phyloP scores from a whole-genome alignment of 2,888 invertebrate genomes.

The Galerucella nymphaeae region DNA sequence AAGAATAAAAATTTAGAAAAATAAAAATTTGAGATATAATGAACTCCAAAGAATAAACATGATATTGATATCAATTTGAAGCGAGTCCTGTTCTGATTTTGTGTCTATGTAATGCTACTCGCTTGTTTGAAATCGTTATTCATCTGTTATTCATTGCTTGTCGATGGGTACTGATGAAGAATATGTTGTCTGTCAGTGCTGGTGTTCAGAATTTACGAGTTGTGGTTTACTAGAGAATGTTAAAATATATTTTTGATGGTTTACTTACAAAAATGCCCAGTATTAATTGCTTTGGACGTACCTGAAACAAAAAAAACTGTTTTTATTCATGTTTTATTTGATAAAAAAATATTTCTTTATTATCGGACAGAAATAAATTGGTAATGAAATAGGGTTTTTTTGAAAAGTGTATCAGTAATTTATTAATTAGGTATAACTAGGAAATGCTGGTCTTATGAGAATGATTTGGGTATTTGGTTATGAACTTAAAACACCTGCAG shows the following conservation, averaged over 20 bases:
- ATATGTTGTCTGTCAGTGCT: conserved; percentile 18
- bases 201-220: conserved; percentile 19
- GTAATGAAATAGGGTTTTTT: too few relatives aligned
- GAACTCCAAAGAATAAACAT: too few relatives aligned
- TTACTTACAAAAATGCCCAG: background rate
- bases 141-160: conserved; percentile 31
- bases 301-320: background rate
- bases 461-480: background rate
- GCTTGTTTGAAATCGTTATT: conserved; percentile 20
- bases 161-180: conserved; percentile 27
- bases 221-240: conserved; percentile 31
- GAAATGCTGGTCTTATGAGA: conserved; percentile 3
- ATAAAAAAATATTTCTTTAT: too few relatives aligned
- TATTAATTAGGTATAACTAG: conserved; percentile 8
- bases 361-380: too few relatives aligned
- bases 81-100: conserved; percentile 2
- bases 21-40: too few relatives aligned
- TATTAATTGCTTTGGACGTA: background rate
- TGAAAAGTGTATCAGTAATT: background rate
- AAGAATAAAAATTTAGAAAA: too few relatives aligned
- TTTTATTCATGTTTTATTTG: too few relatives aligned
- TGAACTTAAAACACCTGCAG: background rate
- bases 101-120: background rate
- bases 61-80: background rate
- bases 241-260: conserved; percentile 14